phyloP scores from a whole-genome alignment of 2,797 vertebrate genomes.

The Triplophysa bombifrons region DNA sequence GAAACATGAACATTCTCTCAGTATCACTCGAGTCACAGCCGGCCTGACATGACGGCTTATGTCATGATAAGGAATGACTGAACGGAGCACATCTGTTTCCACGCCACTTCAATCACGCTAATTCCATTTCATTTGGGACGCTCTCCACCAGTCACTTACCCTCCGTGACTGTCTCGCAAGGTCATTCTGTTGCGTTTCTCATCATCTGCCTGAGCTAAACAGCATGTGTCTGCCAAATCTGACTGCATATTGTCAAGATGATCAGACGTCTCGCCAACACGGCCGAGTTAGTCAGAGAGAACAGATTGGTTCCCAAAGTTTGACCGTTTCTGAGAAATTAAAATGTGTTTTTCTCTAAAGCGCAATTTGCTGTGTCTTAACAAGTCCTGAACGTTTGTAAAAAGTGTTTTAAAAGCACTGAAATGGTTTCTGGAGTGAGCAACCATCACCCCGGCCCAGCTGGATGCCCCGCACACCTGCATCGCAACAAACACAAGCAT shows the following conservation, averaged over 20 bases:
- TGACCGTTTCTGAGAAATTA: neutral
- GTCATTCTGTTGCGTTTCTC: conserved; percentile 47
- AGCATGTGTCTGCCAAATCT: conserved; percentile 42
- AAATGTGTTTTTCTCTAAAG: neutral
- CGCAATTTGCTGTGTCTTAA: neutral
- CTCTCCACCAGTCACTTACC: conserved; percentile 40
- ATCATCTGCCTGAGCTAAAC: conserved; percentile 50
- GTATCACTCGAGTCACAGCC: neutral
- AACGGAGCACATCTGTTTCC: conserved; percentile 41
- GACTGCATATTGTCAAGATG: conserved; percentile 52
- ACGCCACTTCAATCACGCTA: conserved; percentile 44
- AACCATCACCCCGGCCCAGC: neutral
- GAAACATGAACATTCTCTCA: neutral
- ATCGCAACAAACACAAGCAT: neutral
- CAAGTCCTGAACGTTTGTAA: neutral
- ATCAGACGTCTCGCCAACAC: conserved; percentile 40
- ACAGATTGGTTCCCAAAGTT: neutral
- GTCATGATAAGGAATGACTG: conserved; percentile 28
- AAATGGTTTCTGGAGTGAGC: neutral
- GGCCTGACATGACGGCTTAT: conserved; percentile 30
- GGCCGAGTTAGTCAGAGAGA: conserved; percentile 35
- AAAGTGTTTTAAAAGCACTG: neutral
- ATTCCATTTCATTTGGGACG: conserved; percentile 35
- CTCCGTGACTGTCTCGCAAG: conserved; percentile 48
- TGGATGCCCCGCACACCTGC: conserved; percentile 3